Base-by-base conservation (phyloP, 2,888 invertebrate species). In the Papilio demoleus region DNA sequence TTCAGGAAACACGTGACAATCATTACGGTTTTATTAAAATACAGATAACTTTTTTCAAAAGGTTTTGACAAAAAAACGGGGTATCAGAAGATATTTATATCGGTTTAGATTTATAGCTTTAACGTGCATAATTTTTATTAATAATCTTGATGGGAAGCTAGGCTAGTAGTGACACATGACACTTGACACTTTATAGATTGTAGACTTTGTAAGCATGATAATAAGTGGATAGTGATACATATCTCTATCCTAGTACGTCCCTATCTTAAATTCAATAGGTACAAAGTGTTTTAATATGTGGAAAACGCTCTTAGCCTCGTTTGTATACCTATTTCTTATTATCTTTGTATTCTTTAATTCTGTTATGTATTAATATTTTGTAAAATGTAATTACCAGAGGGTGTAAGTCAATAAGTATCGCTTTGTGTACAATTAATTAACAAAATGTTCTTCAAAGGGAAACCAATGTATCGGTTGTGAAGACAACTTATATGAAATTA, bases 401-500 rank as follows among this genome's bases (percentile, higher is more conserved):
- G 4, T 31, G 40, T 8, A 40, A 31, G 31, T 65, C 40, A 56
- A 14, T 56, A 42, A 19, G 14, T 65, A 22, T 59, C 17, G 17
- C 27, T 60, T 60, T 60, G 34, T 58, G 50, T 12, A 17, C 47
- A 59, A 59, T 59, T 64, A 59, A 59, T 59, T 40, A 68, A 47
- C 38, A 62, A 62, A 63, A 53, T 53, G 12, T 8, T 60, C 68
- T 65, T 68, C 63, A 58, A 58, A 47, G 45, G 38, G 45, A 63
- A 63, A 47, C 24, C 68, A 47, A 40, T 4, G 31, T 63, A 47
- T 64, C n/a, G 50, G 27, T 50, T 11, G 47, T 38, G 6, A 22
- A 59, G 34, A 27, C 24, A 64, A 59, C 64, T 64, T 60, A 58
- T 38, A 22, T 40, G 59, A 68, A 64, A 68, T 68, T 68, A 68